phyloP scores from a whole-genome alignment of 2,797 vertebrate species.

The Hydrolagus colliei region DNA sequence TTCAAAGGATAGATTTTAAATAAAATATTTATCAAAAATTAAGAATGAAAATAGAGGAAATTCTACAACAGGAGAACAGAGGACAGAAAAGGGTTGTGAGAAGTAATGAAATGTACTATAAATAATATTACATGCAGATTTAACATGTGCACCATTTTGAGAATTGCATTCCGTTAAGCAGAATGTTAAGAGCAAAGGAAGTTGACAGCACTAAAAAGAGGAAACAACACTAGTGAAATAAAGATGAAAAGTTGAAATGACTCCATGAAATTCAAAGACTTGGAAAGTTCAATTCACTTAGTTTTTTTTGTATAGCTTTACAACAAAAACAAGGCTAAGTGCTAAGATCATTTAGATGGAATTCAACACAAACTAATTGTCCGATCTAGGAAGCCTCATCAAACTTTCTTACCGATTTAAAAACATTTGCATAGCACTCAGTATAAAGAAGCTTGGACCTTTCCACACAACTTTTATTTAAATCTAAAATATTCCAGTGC shows the following conservation, averaged over 20 bases:
- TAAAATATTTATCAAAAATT: neutral
- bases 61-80: neutral
- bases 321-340: no score
- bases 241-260: neutral
- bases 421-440: no score
- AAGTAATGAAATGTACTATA: neutral
- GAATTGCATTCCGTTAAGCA: no score
- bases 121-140: slow-evolving; percentile 7
- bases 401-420: no score
- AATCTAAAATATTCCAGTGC: no score
- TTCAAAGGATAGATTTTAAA: neutral
- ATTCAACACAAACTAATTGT: no score
- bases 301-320: neutral
- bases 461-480: no score
- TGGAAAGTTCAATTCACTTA: neutral
- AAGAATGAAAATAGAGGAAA: neutral
- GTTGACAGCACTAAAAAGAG: neutral
- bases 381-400: no score
- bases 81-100: neutral
- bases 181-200: neutral
- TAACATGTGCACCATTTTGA: neutral
- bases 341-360: no score
- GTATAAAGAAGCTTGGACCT: no score
- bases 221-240: neutral
- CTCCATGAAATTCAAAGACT: neutral